A percentile compares a stretch with the other conserved stretches of the same genome.
These are phyloP conservation scores for Paratilapia polleni DNA, from an alignment of 2,113 vertebrate genomes.

Conservation along the genomic window DNA sequence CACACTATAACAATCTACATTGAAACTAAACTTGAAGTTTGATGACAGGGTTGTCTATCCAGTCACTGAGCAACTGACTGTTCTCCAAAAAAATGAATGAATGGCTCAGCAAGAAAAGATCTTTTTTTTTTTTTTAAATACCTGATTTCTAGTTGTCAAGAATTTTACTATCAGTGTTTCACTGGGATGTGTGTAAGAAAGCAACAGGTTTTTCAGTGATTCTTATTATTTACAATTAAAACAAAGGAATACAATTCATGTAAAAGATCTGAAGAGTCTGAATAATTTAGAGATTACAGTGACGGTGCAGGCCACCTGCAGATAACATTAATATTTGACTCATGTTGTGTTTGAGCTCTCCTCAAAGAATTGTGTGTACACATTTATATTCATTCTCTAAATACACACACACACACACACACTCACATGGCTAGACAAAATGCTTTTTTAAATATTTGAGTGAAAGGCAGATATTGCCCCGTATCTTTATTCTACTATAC, in stretches of 20 bases:
- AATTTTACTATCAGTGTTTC: background rate
- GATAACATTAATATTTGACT: conserved; percentile 13
- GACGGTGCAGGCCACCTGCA: background rate
- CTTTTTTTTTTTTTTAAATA: rapidly evolving
- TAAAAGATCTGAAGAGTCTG: conserved; percentile 2
- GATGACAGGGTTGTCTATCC: background rate
- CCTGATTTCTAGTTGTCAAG: background rate
- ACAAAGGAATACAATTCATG: background rate
- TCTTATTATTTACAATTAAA: background rate
- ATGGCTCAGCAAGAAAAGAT: too few species aligned
- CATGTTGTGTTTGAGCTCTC: background rate
- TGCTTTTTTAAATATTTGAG: background rate
- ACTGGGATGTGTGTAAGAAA: background rate
- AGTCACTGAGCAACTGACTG: background rate
- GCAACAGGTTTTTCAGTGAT: background rate
- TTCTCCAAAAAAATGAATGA: background rate
- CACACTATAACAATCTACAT: background rate
- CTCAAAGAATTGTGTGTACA: background rate
- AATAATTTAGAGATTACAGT: background rate
- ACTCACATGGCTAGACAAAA: background rate
- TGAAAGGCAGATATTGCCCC: conserved; percentile 37
- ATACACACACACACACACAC: background rate
- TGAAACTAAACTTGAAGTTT: background rate
- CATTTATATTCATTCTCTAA: background rate
- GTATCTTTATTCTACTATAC: conserved; percentile 37